Evolutionary conservation across 2,888 invertebrate species (phyloP).

Genomic region (Gari tellinella): DNA sequence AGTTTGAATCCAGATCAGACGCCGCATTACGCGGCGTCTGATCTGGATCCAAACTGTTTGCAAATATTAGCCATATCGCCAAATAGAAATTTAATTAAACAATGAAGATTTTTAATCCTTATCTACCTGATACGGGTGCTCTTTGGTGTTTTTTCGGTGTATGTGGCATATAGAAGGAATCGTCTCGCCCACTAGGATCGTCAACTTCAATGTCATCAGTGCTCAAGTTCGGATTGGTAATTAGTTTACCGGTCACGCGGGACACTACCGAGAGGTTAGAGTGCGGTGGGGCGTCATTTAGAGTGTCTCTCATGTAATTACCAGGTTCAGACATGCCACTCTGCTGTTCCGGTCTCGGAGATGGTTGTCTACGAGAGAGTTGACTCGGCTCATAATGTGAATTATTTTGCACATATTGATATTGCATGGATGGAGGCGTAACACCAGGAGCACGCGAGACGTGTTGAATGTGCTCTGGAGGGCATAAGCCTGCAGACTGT

Average conservation of each 20-base stretch:
- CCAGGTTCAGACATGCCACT: neutral
- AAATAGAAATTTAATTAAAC: neutral
- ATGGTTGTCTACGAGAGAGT: too few relatives aligned
- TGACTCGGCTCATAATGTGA: too few relatives aligned
- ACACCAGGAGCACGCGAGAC: too few relatives aligned
- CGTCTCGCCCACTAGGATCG: neutral
- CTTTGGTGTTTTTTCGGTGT: neutral
- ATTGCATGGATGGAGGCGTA: too few relatives aligned
- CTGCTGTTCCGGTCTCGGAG: too few relatives aligned
- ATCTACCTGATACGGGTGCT: neutral
- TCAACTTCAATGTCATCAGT: conserved; percentile 41
- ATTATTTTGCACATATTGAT: too few relatives aligned
- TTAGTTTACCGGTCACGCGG: conserved; percentile 10
- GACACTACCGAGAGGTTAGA: conserved; percentile 24
- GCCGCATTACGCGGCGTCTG: too few relatives aligned
- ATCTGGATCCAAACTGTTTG: neutral
- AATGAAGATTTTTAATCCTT: neutral
- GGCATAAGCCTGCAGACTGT: too few relatives aligned
- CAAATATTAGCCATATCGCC: neutral
- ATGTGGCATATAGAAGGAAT: neutral
- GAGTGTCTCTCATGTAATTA: conserved; percentile 5
- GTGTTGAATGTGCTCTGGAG: too few relatives aligned
- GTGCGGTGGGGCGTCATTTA: conserved; percentile 9
- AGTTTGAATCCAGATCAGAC: too few relatives aligned
- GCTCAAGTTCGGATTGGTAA: conserved; percentile 26